phyloP scores from a whole-genome alignment of 2,113 vertebrate species.

The Columbina picui region DNA sequence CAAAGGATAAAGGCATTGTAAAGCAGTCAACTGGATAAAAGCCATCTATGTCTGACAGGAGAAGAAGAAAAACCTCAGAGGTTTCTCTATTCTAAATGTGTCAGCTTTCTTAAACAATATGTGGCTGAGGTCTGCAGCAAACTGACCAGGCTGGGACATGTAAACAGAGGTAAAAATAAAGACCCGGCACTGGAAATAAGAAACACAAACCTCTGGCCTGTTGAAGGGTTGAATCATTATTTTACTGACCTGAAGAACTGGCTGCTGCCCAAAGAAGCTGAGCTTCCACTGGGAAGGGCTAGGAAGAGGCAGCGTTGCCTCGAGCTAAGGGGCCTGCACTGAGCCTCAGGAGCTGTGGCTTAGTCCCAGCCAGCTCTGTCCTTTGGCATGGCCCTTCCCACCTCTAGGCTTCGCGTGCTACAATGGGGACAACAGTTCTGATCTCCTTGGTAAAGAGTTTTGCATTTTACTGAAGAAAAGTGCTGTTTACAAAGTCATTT shows the following conservation, averaged over 20 bases:
- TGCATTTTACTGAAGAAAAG: neutral
- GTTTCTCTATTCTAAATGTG: neutral
- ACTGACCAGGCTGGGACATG: neutral
- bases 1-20: conserved; percentile 52
- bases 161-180: neutral
- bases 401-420: neutral
- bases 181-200: neutral
- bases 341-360: neutral
- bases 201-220: neutral
- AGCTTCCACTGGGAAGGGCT: neutral
- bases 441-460: neutral
- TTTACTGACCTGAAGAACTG: conserved; percentile 17
- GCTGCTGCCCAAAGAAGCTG: neutral
- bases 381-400: neutral
- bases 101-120: neutral
- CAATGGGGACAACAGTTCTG: neutral
- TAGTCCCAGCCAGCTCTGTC: neutral
- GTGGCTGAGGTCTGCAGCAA: neutral
- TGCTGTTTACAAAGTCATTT: neutral
- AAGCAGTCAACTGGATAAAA: conserved; percentile 55
- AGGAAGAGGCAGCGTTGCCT: neutral
- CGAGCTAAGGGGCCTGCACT: neutral
- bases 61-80: conserved; percentile 41
- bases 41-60: conserved; percentile 42
- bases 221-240: neutral